Evolutionary conservation across 2,888 invertebrate genomes (phyloP), one percentile per base, ranked within the genome.

Genomic region (Rotaria sp.): DNA sequence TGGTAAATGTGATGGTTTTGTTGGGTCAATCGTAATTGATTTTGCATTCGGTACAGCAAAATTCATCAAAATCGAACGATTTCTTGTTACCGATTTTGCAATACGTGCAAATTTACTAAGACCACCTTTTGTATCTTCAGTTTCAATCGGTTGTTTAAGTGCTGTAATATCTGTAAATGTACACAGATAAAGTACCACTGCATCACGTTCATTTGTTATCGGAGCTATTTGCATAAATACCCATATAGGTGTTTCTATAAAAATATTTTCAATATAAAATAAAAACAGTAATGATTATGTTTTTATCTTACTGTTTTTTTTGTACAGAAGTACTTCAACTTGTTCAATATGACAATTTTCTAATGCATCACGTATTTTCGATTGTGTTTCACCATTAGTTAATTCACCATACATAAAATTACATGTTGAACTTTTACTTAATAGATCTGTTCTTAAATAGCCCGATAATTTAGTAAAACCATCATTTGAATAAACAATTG

Each of bases 401-500:
- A 97, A 94, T 93, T 99, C 98, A 90, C 99, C 99, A 93, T 96
- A 96, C 98, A 99, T 98, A 93, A 98, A 99, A 91, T 95, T 94
- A 87, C 93, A 92, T 38, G 91, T 92, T 89, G 94, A 93, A 89
- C 93, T 93, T 90, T 93, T 93, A 92, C 94, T 94, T 94, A 94
- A 93, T 90, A 95, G 95, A 94, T 99, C 99, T 89, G 97, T 97
- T 90, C 98, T 94, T 92, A 96, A 96, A 93, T 96, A 99, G 91
- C 99, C 98, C 91, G 97, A 96, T 93, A 99, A 95, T 93, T 97
- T 97, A 93, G 97, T 97, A 94, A 98, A 99, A 89, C 97, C 96
- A 93, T 99, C 98, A 94, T 97, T 99, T 94, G 98, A 98, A 93
- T 98, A 99, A 90, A 99, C 99, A 92, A 99, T 99, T 88, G 99